Evolutionary conservation across 2,797 vertebrate genomes (phyloP), one percentile per base, ranked within the genome.

Genomic region (Cuculus canorus): DNA sequence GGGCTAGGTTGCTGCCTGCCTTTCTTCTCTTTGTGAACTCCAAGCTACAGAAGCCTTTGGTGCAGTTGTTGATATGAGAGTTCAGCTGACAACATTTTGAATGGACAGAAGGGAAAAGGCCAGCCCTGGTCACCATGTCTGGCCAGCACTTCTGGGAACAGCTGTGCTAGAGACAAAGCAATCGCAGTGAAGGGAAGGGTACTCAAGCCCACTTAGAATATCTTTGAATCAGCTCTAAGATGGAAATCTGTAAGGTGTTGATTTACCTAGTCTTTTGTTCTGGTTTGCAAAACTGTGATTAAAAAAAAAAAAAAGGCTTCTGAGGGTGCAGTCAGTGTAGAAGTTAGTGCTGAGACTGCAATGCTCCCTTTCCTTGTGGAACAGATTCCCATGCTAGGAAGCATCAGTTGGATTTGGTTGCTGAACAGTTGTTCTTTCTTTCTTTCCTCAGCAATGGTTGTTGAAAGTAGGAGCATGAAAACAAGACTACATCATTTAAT

Each of bases 401-500:
- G 30, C 66, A n/a, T 56, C 43, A 8, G 21, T 48, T 45, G 59
- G 18, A 59, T 57, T 71, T 43, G 13, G 43, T 6, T 76, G 77
- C 73, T 66, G 50, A 94, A 68, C 22, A 35, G 70, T 86, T 92
- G 73, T 27, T 79, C 83, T 86, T 86, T 71, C 83, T 86, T 86
- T 71, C 50, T 84, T 86, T 64, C 61, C 60, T 90, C 10, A 2
- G 78, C 61, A 65, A 53, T 33, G 48, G 52, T 84, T 80, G 53
- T 86, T 93, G 93, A 75, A 95, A 94, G 70, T 60, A 89, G 68
- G 45, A 91, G 64, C 83, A 93, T 69, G 84, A 90, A 95, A 95
- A 96, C 81, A 94, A 94, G 91, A 78, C 83, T 65, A 21, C 61
- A 33, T 91, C 86, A 92, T 94, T 95, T 91, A 77, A 90, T 95